phyloP scores from a whole-genome alignment of 2,888 invertebrate species.

The Dynastes hyllus region DNA sequence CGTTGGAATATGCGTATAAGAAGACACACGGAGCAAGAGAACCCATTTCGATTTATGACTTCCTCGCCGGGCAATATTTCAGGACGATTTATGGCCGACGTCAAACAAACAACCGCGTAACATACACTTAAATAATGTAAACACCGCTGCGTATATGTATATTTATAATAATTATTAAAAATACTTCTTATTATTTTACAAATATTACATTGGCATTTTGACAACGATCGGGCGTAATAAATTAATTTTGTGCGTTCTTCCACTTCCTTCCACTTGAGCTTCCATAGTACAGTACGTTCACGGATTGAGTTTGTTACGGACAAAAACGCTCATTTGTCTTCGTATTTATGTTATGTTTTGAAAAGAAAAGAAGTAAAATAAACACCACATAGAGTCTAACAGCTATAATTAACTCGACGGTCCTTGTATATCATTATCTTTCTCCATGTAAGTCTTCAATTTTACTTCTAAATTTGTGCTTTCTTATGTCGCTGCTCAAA shows the following conservation, averaged over 20 bases:
- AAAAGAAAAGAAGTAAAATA: too few species aligned
- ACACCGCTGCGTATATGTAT: conserved; percentile 28
- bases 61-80: conserved; percentile 39
- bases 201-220: conserved; percentile 42
- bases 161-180: conserved; percentile 46
- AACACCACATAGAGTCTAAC: too few species aligned
- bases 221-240: conserved; percentile 34
- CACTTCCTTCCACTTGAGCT: neutral
- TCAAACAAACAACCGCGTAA: conserved; percentile 37
- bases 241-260: conserved; percentile 24
- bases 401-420: too few species aligned
- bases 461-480: too few species aligned
- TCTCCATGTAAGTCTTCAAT: too few species aligned
- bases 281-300: neutral
- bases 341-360: too few species aligned
- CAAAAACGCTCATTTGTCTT: neutral
- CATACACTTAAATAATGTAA: conserved; percentile 26
- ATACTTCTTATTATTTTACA: conserved; percentile 39
- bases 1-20: neutral
- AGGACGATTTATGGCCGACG: conserved; percentile 42
- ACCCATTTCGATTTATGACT: conserved; percentile 45
- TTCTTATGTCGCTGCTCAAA: too few species aligned
- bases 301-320: neutral
- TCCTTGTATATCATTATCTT: too few species aligned
- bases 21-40: conserved; percentile 10